Evolutionary conservation across 2,888 invertebrate genomes (phyloP), one percentile per base, ranked within the genome.

Genomic region (Ochlodes sylvanus): DNA sequence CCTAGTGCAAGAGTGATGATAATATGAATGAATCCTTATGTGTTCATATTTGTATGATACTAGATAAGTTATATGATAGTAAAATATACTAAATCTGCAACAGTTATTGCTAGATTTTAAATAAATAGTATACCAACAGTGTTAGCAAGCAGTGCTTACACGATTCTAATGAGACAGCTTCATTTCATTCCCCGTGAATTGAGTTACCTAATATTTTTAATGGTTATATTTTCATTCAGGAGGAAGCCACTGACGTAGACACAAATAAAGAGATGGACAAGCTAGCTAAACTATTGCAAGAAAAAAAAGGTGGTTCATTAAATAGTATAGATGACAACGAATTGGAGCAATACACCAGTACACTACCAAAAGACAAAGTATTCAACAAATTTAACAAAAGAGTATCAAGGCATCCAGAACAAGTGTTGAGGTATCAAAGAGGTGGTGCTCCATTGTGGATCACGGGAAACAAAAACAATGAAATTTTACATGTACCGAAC

Each of bases 391-490:
- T 99, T 82, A 96, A 95, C 72, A 95, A 96, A 79, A 94, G 94
- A 70, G 94, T 97, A 27, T 91, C 94, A 10, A 85, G 94, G 66
- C 95, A 96, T 80, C 97, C 98, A 1, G 96, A 97, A 52, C 99
- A 99, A 94, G 96, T 95, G 2, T 77, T 97, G 56, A 94, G 98
- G 64, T 98, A 98, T 86, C 94, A 97, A 52, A 94, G 96, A 79
- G 96, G 95, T 47, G 98, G 98, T 1, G 79, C 85, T 44, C 97
- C 98, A 14, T 88, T 99, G n/a, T 98, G 97, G 96, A 97, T 98
- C 65, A 96, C 98, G 27, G 90, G 93, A 57, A 89, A 94, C 68
- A 94, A 76, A 47, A 77, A 73, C 17, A 78, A 94, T 47, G 78
- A 85, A 73, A 83, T 94, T 27, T 77, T 80, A 2, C 80, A 94